Evolutionary conservation across 2,797 vertebrate species (phyloP).

Genomic region (Mormyrus proboscirostris): DNA sequence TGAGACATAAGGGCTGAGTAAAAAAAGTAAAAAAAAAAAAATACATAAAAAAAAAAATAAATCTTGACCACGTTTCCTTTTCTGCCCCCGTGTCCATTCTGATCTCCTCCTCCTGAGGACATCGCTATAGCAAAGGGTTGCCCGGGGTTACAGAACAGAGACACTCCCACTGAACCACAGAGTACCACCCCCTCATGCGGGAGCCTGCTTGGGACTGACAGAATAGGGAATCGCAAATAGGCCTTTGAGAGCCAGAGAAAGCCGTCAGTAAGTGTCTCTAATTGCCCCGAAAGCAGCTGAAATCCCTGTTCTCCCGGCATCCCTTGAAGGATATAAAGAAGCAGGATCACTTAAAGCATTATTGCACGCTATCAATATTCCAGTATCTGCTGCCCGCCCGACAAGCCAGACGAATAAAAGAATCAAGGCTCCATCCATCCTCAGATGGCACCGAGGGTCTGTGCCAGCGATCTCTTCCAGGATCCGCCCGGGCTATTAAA

Average conservation of each 20-base stretch:
- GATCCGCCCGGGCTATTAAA: background rate
- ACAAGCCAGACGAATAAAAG: background rate
- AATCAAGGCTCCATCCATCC: constrained; percentile 1
- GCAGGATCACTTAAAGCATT: constrained; percentile 1
- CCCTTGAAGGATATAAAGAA: background rate
- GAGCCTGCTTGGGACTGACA: background rate
- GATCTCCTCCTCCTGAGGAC: background rate
- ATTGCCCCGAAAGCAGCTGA: background rate
- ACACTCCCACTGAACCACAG: background rate
- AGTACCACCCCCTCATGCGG: background rate
- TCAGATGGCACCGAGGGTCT: background rate
- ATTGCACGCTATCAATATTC: background rate
- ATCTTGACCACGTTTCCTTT: background rate
- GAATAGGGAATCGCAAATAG: background rate
- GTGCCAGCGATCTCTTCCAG: background rate
- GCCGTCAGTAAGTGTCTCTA: background rate
- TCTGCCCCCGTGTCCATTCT: background rate
- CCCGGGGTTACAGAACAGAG: background rate
- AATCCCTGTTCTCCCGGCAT: background rate
- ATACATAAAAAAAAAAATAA: background rate
- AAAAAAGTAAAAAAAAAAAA: too few species aligned
- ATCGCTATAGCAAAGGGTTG: background rate
- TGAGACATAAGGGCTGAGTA: background rate
- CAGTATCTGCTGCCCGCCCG: background rate
- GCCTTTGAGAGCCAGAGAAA: background rate